phyloP scores from a whole-genome alignment of 2,797 vertebrate genomes.

The Spheniscus humboldti region DNA sequence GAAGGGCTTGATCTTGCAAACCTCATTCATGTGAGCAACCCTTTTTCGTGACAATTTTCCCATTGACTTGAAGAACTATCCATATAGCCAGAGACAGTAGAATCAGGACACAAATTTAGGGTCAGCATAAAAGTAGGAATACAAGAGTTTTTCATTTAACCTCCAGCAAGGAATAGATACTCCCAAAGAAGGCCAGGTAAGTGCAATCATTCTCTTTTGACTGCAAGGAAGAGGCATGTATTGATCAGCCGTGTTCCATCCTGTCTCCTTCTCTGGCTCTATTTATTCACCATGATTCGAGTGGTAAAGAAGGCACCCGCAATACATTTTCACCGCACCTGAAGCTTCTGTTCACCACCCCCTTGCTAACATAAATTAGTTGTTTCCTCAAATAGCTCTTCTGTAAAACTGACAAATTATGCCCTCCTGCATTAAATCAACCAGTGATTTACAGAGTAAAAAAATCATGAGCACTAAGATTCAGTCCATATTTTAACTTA shows the following conservation, averaged over 20 bases:
- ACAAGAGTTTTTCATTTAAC: constrained; percentile 39
- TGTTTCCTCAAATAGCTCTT: background rate
- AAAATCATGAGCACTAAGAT: background rate
- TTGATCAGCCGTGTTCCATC: constrained; percentile 6
- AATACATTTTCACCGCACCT: background rate
- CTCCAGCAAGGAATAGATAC: constrained; percentile 12
- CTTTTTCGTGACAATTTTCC: background rate
- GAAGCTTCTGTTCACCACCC: background rate
- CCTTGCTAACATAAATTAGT: background rate
- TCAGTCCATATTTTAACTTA: background rate
- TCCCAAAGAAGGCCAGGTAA: background rate
- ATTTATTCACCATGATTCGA: background rate
- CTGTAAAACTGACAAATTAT: background rate
- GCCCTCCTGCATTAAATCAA: background rate
- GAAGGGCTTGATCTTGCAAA: constrained; percentile 26
- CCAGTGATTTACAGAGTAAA: background rate
- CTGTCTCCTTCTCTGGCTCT: background rate
- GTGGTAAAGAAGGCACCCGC: background rate
- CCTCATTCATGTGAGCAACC: background rate
- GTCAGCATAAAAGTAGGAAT: constrained; percentile 34
- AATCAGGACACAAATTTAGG: background rate
- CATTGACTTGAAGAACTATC: constrained; percentile 11
- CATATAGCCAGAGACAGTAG: background rate
- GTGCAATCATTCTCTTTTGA: background rate
- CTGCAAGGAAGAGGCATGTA: background rate